Evolutionary conservation across 1,140 invertebrate species (phyloP).

Genomic region (Apis laboriosa): DNA sequence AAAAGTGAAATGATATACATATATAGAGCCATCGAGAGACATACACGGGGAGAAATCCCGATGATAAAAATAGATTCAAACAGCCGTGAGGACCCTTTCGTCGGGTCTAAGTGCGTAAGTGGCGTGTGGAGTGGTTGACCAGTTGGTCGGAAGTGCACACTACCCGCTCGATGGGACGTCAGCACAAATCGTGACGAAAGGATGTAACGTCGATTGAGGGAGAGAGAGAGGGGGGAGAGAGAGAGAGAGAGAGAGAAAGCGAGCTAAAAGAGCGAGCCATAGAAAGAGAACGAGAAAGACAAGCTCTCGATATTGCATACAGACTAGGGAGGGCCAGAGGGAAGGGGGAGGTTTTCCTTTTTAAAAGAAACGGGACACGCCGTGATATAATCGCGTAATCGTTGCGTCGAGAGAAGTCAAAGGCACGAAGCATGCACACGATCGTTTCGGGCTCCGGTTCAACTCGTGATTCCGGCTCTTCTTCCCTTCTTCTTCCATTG

Average conservation of each 20-base stretch:
- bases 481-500: slow-evolving; percentile 34
- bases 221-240: not conserved
- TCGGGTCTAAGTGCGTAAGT: slow-evolving; percentile 68
- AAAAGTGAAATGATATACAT: slow-evolving; percentile 47
- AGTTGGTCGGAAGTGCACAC: slow-evolving; percentile 69
- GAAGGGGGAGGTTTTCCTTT: slow-evolving; percentile 20
- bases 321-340: not conserved
- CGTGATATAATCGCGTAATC: slow-evolving; percentile 60
- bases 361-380: slow-evolving; percentile 34
- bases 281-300: not conserved
- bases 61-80: slow-evolving; percentile 69
- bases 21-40: slow-evolving; percentile 40
- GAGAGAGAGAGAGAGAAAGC: not conserved
- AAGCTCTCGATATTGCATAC: not conserved
- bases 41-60: slow-evolving; percentile 28
- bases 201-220: slow-evolving; percentile 40
- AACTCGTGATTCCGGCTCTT: slow-evolving; percentile 62
- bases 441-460: slow-evolving; percentile 65
- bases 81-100: slow-evolving; percentile 66
- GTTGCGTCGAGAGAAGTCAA: slow-evolving; percentile 44
- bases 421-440: slow-evolving; percentile 49
- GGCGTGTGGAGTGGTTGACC: slow-evolving; percentile 71
- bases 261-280: not conserved
- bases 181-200: slow-evolving; percentile 46
- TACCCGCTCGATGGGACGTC: slow-evolving; percentile 51